phyloP scores from a whole-genome alignment of 1,140 invertebrate genomes.

The Akabosia matsudoensis region DNA sequence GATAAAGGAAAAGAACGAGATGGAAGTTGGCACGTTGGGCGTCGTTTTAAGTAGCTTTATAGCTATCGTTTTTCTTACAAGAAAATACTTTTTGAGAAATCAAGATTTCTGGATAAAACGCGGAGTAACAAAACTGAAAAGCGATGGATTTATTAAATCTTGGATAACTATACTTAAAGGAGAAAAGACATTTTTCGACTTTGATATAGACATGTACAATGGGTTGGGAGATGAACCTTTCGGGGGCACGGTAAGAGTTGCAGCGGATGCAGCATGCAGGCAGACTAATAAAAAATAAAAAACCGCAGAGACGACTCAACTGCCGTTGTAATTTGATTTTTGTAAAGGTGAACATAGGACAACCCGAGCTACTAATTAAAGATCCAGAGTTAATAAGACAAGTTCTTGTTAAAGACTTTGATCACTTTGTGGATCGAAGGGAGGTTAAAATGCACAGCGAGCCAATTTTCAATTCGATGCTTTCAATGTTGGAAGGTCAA shows the following conservation, averaged over 20 bases:
- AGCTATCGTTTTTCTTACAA: not conserved
- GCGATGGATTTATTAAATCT: not conserved
- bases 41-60: not conserved
- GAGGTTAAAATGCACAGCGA: conserved; percentile 9
- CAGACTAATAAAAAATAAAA: no score
- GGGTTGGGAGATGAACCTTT: not conserved
- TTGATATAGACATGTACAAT: not conserved
- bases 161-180: not conserved
- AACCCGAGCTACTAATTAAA: not conserved
- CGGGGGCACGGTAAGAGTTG: not conserved
- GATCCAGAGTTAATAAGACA: conserved; percentile 19
- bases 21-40: not conserved
- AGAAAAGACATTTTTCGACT: not conserved
- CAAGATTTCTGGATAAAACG: conserved; percentile 1
- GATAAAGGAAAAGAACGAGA: not conserved
- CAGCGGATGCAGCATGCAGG: no score
- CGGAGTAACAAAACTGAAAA: not conserved
- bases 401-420: conserved; percentile 23
- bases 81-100: not conserved
- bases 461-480: conserved; percentile 24
- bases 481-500: conserved; percentile 37
- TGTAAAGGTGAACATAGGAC: no score
- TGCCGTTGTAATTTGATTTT: no score
- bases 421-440: conserved; percentile 17
- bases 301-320: no score